Base-by-base conservation (phyloP, 92 coral and sea anemone species). In the Epizoanthus stellaris region DNA sequence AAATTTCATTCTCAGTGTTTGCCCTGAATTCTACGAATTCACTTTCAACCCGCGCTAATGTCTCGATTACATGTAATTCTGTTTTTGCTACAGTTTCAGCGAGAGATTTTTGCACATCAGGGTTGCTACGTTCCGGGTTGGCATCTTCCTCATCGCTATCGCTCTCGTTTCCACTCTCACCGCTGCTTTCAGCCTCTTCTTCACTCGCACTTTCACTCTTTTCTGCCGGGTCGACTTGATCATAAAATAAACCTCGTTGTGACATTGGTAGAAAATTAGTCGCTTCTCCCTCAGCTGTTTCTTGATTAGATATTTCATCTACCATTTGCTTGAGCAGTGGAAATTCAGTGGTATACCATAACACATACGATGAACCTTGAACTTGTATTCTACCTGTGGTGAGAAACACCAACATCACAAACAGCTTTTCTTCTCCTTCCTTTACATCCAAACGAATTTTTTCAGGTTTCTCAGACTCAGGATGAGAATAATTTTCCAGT, bases 381-480 rank as follows among this genome's bases (percentile, higher is more conserved):
- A 64, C 40, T 23, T 23, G 25, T 23, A 23, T 23, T 21, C 69
- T 23, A 6, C 69, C 69, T 3, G 40, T 65, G 70, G 88, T 75
- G 6, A 85, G 65, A 47, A 85, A 85, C 3, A 85, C 68, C 12
- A 75, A 75, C 14, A 64, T 57, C 12, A 85, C 88, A 75, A 85
- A 75, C 4, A 85, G 82, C 19, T 85, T 75, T 25, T 85, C 82
- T 19, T 85, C 67, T 17, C 68, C 38, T 15, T 34, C 12, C 62
- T 65, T 20, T 21, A 75, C 47, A 47, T 72, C 12, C 13, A 85
- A 1, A 2, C 13, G 23, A 3, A 85, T 47, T 23, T 52, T 85
- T 13, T 76, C 88, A 0, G 82, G 83, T 30, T 76, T 75, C 34
- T 19, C 67, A 5, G 67, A 30, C 36, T 30, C 36, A 30, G 2